Conservation (phyloP, 2,113 vertebrate genomes). For the Agapornis roseicollis region DNA sequence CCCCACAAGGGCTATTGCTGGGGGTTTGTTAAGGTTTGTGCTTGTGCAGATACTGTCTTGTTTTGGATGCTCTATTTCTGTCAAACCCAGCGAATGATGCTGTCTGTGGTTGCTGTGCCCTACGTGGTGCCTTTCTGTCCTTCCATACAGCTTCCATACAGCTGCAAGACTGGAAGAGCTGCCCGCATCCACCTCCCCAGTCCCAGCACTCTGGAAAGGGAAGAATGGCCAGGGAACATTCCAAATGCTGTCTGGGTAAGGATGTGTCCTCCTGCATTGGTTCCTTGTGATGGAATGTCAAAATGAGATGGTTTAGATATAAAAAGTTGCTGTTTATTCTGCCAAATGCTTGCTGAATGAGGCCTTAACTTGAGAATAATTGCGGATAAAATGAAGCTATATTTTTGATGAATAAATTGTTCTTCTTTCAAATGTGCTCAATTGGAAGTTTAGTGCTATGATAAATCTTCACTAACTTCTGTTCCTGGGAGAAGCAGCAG, state of each 20-base stretch:
- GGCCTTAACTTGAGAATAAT: constrained; percentile 57
- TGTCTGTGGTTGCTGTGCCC: neutral
- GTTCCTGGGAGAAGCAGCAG: neutral
- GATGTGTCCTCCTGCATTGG: neutral
- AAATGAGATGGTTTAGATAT: neutral
- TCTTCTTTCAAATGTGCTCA: constrained; percentile 56
- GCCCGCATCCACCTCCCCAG: neutral
- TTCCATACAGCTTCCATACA: neutral
- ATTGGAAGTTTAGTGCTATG: constrained; percentile 45
- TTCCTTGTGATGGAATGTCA: constrained; percentile 7
- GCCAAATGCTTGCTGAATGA: constrained; percentile 20
- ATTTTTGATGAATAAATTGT: constrained; percentile 66
- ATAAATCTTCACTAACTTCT: constrained; percentile 59
- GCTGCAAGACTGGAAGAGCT: neutral
- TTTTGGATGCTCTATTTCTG: neutral
- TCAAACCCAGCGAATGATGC: fast-evolving
- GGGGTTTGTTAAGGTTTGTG: neutral
- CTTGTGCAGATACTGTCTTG: neutral
- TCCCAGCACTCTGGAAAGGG: neutral
- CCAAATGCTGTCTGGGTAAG: neutral
- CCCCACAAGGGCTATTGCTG: neutral
- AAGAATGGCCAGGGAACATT: neutral
- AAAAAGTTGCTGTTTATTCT: constrained; percentile 49
- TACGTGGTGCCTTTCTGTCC: neutral
- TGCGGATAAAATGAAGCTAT: constrained; percentile 47